A percentile compares a stretch with the other conserved stretches of the same genome.
These are phyloP conservation scores for Trichacis sp. DNA, from an alignment of 2,888 invertebrate species.

Conservation along the genomic window DNA sequence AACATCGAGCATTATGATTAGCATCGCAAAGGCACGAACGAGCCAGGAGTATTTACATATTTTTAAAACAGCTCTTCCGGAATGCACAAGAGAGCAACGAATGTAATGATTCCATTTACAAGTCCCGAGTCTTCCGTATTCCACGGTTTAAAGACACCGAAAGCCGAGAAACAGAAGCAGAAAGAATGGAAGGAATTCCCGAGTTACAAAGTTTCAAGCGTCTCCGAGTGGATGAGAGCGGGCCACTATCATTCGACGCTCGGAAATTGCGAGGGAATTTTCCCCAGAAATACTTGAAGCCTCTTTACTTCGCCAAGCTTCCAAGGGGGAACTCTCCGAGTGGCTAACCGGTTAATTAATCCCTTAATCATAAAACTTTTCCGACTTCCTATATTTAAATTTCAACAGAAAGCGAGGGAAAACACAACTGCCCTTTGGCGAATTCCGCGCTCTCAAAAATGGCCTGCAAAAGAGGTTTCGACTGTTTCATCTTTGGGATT, in stretches of 20 bases:
- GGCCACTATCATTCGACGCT: conserved; percentile 33
- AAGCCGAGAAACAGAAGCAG: conserved; percentile 33
- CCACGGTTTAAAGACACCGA: conserved; percentile 32
- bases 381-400: conserved; percentile 53
- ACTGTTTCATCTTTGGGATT: conserved; percentile 17
- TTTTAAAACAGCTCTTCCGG: conserved; percentile 9
- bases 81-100: conserved; percentile 24
- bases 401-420: conserved; percentile 40
- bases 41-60: neutral
- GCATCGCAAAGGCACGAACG: neutral
- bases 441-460: conserved; percentile 42
- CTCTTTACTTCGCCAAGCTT: conserved; percentile 29
- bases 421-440: conserved; percentile 37
- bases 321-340: conserved; percentile 23
- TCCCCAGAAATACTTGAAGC: conserved; percentile 49
- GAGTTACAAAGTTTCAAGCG: conserved; percentile 43
- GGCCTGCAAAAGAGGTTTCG: conserved; percentile 35
- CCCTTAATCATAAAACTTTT: conserved; percentile 62
- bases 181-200: conserved; percentile 42
- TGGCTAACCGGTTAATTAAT: conserved; percentile 56
- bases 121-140: conserved; percentile 24
- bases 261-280: conserved; percentile 48
- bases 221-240: conserved; percentile 37
- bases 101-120: conserved; percentile 39
- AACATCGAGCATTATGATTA: too few relatives aligned